Evolutionary conservation across 2,888 invertebrate species (phyloP), one percentile per base, ranked within the genome.

Genomic region (Lypha dubia): DNA sequence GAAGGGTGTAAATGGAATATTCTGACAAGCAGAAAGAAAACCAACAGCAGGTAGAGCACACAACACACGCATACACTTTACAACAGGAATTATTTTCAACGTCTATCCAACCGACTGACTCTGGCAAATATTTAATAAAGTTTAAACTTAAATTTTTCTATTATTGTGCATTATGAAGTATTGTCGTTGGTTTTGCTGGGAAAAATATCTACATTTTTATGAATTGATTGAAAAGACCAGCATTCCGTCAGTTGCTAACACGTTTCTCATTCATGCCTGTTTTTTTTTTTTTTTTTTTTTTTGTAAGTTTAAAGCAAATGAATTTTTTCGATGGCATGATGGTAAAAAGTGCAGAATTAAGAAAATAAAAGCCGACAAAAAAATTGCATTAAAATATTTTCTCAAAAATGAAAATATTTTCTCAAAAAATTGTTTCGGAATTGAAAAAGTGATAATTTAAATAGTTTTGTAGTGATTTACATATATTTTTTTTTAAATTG

Each of bases 1-100:
- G 80, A 65, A 81, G 80, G 81, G 84, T 84, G 71, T 67, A 80
- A 67, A 56, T 32, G 63, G 60, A 68, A 82, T 70, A 70, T 75
- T 75, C 15, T 68, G n/a, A 60, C 51, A 65, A 77, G 46, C 58
- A 46, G 44, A 80, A 67, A 58, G 44, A 81, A n/a, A 68, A 73
- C 24, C 35, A 22, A 53, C 65, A 73, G 56, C 56, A 84, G 67
- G 13, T 44, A 56, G 17, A 63, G 24, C 20, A n/a, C 15, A 56
- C 17, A n/a, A 67, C 32, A 67, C 35, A 74, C 51, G 35, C 63
- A 51, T 32, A n/a, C 22, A 70, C 62, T 49, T 62, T 17, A 67
- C 13, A 68, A 35, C 65, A 63, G 65, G 49, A 58, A 38, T 67
- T 58, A 35, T 63, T 46, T 11, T 41, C 15, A 46, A 46, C 28